A percentile compares a stretch with the other conserved stretches of the same genome.
These are phyloP conservation scores for Drosophila azteca DNA, from an alignment of 1,140 invertebrate species.

Conservation along the genomic window DNA sequence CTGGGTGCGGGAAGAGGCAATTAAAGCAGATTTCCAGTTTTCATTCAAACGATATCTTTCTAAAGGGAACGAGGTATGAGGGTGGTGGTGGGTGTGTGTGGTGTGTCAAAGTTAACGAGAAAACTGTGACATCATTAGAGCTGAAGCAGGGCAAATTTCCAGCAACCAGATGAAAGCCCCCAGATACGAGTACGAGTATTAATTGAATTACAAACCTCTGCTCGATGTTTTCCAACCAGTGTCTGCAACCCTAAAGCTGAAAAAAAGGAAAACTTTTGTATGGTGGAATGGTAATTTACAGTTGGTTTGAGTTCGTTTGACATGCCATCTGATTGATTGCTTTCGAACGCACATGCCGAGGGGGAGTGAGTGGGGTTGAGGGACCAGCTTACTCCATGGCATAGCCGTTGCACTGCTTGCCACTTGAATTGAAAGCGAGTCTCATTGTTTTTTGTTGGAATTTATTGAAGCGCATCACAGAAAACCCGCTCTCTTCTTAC, in stretches of 20 bases:
- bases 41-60: constrained; percentile 3
- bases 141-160: not conserved
- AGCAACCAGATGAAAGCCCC: constrained; percentile 23
- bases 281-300: constrained; percentile 37
- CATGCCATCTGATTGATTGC: constrained; percentile 45
- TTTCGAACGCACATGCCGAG: not conserved
- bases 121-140: constrained; percentile 29
- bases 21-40: constrained; percentile 43
- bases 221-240: constrained; percentile 18
- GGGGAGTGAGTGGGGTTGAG: too few species aligned
- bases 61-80: constrained; percentile 5
- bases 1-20: constrained; percentile 11
- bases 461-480: constrained; percentile 39
- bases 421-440: constrained; percentile 43
- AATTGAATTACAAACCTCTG: constrained; percentile 34
- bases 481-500: not conserved
- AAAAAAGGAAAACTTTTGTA: constrained; percentile 30
- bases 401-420: constrained; percentile 15
- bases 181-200: constrained; percentile 20
- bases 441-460: constrained; percentile 36
- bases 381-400: too few species aligned
- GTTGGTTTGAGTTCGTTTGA: constrained; percentile 47
- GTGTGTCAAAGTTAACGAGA: constrained; percentile 17
- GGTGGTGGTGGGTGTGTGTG: too few species aligned
- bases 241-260: constrained; percentile 1